These are phyloP conservation scores for Zophobas atratus DNA, from an alignment of 1,140 invertebrate genomes.

Conservation along the genomic window DNA sequence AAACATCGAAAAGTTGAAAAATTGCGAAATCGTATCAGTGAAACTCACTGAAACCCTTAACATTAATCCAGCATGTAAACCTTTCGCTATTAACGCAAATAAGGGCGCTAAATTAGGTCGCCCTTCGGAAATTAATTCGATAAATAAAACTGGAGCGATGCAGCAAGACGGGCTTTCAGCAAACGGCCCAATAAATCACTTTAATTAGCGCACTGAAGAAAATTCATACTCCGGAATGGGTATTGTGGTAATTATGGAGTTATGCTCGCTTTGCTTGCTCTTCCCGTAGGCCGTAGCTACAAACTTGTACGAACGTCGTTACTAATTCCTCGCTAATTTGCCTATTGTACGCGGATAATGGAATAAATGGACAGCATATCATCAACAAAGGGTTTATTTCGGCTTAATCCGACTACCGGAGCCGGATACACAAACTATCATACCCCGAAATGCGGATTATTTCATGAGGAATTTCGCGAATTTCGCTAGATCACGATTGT, in stretches of 20 bases:
- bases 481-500: not conserved
- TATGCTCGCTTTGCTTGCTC: slow-evolving; percentile 8
- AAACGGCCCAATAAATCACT: slow-evolving; percentile 26
- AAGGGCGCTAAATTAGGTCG: slow-evolving; percentile 1
- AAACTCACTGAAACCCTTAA: no score
- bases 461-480: not conserved
- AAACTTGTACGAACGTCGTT: slow-evolving; percentile 20
- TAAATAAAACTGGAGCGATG: slow-evolving; percentile 1
- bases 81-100: no score
- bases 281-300: slow-evolving; percentile 8
- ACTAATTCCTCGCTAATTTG: slow-evolving; percentile 35
- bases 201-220: slow-evolving; percentile 20
- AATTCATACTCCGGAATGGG: slow-evolving; percentile 5
- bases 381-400: slow-evolving; percentile 38
- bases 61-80: no score
- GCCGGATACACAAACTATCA: slow-evolving; percentile 10
- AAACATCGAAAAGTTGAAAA: no score
- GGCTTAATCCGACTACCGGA: slow-evolving; percentile 5
- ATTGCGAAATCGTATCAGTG: no score
- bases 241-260: slow-evolving; percentile 1
- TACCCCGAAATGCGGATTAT: not conserved
- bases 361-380: slow-evolving; percentile 27
- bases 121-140: slow-evolving; percentile 8
- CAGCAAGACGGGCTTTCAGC: not conserved
- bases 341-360: slow-evolving; percentile 22